A percentile compares a stretch with the other conserved stretches of the same genome.
phyloP scores from a whole-genome alignment of 2,797 vertebrate species.

The Gymnoscopelus braueri region DNA sequence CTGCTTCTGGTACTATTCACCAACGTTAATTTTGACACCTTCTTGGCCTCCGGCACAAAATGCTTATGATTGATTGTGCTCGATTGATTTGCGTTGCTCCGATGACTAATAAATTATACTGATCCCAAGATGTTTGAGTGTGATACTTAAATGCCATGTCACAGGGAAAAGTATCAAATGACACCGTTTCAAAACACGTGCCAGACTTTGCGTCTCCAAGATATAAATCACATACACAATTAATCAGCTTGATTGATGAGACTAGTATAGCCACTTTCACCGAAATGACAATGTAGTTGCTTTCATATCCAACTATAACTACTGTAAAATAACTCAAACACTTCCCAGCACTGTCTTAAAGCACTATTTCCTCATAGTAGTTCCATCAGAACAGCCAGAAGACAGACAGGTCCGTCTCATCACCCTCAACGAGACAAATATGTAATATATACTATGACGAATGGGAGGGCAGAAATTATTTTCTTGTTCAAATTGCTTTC shows the following conservation, averaged over 20 bases:
- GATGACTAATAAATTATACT: slow-evolving; percentile 11
- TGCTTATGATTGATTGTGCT: slow-evolving; percentile 3
- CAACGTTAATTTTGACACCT: slow-evolving; percentile 7
- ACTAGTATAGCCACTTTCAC: background rate
- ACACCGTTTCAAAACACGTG: slow-evolving; percentile 19
- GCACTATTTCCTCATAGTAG: background rate
- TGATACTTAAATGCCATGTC: slow-evolving; percentile 24
- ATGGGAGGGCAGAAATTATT: background rate
- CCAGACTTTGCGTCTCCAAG: slow-evolving; percentile 46
- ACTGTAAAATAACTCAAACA: background rate
- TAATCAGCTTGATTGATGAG: slow-evolving; percentile 33
- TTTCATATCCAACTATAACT: background rate
- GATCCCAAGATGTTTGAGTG: slow-evolving; percentile 2
- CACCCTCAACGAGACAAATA: background rate
- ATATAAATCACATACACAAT: slow-evolving; percentile 40
- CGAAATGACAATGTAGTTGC: background rate
- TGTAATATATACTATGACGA: background rate
- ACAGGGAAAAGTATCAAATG: slow-evolving; percentile 31
- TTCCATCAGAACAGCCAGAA: background rate
- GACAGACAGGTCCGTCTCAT: slow-evolving; percentile 7
- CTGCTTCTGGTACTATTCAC: slow-evolving; percentile 10
- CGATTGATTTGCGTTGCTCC: background rate
- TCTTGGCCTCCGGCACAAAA: slow-evolving; percentile 32
- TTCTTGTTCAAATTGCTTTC: background rate
- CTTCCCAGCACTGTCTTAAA: background rate